Base-by-base conservation (phyloP, 2,797 vertebrate genomes). In the Stomatorhinus walkeri region DNA sequence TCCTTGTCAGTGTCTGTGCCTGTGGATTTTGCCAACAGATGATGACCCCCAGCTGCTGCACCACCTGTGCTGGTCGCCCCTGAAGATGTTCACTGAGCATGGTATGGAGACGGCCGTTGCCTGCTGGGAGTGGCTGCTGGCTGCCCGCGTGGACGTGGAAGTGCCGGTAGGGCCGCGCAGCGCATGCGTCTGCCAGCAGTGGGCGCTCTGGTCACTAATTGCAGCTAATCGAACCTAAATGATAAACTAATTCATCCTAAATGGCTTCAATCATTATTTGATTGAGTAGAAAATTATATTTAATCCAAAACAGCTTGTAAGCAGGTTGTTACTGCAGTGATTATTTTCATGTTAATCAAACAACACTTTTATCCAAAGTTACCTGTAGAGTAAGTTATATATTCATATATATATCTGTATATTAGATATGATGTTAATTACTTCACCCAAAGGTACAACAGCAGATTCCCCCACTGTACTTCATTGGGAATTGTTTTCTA, bases 51-150 rank as follows among this genome's bases (percentile, higher is more conserved):
- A 97, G 94, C 97, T 99, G 4, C 95, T 99, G 87, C 98, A 99
- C 92, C 96, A 98, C 90, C 94, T 99, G 49, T 99, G 98, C 93
- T 98, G 98, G 98, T 97, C 96, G 48, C 98, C 98, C 3, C 95
- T 99, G 56, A 97, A 96, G 91, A 98, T 99, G 98, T 98, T 99
- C 88, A 98, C 96, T 0, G 97, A 97, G 48, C 96, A 97, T 0
- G 98, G 98, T 92, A 98, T 99, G 96, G 98, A 99, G 91, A 97
- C 98, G 0, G 96, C 98, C 12, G 96, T 98, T 46, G 98, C 98
- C 85, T 99, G 98, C 94, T 99, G 98, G 98, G 98, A 99, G 92
- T 99, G 98, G 98, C 95, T 99, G 91, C 95, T 99, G 88, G 98
- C 98, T 1, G 98, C 97, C 83, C 97, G 97, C 59, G 95, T 95